phyloP scores from a whole-genome alignment of 1,140 invertebrate species.

The Calycopis cecrops region DNA sequence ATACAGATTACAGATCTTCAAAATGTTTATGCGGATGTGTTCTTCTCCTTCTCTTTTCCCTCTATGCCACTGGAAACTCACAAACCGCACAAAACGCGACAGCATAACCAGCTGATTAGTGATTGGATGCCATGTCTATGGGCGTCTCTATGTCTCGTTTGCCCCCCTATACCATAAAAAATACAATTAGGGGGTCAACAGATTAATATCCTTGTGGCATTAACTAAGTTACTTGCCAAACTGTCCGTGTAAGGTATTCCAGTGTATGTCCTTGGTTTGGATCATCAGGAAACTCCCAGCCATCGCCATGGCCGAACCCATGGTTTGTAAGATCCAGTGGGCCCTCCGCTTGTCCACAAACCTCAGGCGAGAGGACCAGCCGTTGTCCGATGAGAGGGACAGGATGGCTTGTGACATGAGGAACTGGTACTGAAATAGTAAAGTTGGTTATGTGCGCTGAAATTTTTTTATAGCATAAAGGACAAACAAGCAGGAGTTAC shows the following conservation, averaged over 20 bases:
- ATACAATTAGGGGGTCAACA: too few species aligned
- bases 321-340: constrained; percentile 50
- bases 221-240: constrained; percentile 39
- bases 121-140: too few species aligned
- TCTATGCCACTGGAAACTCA: too few species aligned
- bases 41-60: too few species aligned
- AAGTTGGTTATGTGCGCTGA: too few species aligned
- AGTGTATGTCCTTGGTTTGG: constrained; percentile 41
- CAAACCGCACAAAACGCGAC: too few species aligned
- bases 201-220: too few species aligned
- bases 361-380: constrained; percentile 44
- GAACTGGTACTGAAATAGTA: constrained; percentile 60
- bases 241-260: constrained; percentile 51
- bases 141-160: too few species aligned
- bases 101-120: too few species aligned
- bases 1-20: too few species aligned
- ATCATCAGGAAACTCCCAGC: constrained; percentile 50
- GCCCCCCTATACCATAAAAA: too few species aligned
- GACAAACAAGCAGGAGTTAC: background rate
- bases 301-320: constrained; percentile 47
- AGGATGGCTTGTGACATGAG: constrained; percentile 57
- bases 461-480: background rate
- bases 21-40: too few species aligned
- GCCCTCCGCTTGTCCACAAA: constrained; percentile 43
- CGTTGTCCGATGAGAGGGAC: constrained; percentile 45